These are phyloP conservation scores for Gnathonemus longibarbis DNA, from an alignment of 2,113 vertebrate genomes.

Conservation along the genomic window DNA sequence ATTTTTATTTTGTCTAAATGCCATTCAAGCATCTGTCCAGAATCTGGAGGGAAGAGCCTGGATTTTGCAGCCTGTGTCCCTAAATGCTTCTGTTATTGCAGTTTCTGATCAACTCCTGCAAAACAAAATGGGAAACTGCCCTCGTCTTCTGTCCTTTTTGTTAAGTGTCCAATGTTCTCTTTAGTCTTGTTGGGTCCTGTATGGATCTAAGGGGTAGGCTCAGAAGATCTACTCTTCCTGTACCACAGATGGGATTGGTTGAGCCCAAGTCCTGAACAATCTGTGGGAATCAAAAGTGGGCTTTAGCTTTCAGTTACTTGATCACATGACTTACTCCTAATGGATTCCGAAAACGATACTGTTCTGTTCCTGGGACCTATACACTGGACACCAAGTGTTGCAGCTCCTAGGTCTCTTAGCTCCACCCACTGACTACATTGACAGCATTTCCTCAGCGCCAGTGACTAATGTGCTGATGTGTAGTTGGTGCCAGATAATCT, in stretches of 20 bases:
- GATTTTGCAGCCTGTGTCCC: not conserved
- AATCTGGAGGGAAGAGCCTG: not conserved
- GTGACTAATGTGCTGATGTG: not conserved
- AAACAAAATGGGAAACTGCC: not conserved
- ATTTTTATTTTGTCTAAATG: not conserved
- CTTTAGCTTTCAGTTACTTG: not conserved
- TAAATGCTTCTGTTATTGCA: not conserved
- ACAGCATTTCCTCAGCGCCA: not conserved
- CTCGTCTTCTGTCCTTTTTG: no score
- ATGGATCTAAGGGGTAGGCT: not conserved
- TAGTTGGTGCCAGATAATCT: no score
- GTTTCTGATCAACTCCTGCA: not conserved
- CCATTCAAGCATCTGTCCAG: not conserved
- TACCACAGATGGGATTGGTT: not conserved
- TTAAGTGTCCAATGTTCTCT: not conserved
- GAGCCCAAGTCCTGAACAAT: no score
- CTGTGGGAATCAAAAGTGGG: not conserved
- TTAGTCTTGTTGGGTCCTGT: not conserved
- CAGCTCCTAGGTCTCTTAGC: no score
- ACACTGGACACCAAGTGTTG: no score
- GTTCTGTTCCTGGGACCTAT: no score
- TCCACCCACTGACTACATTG: not conserved
- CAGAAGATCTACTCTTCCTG: not conserved
- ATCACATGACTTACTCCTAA: not conserved
- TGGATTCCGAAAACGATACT: no score